phyloP scores from a whole-genome alignment of 1,140 invertebrate species.

The Aphaenogaster rudis region DNA sequence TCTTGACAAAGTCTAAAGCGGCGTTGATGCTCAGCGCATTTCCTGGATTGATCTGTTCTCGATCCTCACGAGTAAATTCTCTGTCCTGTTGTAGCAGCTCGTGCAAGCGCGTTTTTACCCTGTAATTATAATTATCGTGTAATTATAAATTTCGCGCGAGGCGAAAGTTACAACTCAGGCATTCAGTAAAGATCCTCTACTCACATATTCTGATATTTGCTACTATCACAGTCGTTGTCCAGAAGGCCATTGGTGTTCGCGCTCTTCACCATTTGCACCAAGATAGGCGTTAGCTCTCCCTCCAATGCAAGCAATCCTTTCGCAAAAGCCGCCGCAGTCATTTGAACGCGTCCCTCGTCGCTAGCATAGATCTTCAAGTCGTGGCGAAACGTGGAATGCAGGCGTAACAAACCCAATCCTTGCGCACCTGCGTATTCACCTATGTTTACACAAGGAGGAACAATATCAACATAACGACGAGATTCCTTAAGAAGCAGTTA shows the following conservation, averaged over 20 bases:
- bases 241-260: constrained; percentile 99
- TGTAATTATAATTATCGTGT: constrained; percentile 84
- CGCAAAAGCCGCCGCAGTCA: constrained; percentile 99
- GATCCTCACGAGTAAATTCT: constrained; percentile 95
- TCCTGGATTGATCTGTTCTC: constrained; percentile 95
- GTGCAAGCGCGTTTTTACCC: constrained; percentile 97
- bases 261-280: constrained; percentile 99
- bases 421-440: constrained; percentile 96
- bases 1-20: constrained; percentile 98
- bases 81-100: constrained; percentile 96
- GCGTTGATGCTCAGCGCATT: constrained; percentile 94
- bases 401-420: constrained; percentile 95
- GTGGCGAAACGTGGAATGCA: constrained; percentile 99
- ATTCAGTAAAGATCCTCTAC: constrained; percentile 78
- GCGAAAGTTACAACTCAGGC: not conserved
- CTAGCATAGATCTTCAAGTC: constrained; percentile 99
- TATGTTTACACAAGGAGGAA: constrained; percentile 81
- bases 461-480: constrained; percentile 16
- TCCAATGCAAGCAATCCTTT: constrained; percentile 99
- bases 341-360: constrained; percentile 99
- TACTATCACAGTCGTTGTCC: constrained; percentile 99
- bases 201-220: constrained; percentile 98
- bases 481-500: not conserved
- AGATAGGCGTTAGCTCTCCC: constrained; percentile 99
- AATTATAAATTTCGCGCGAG: not conserved